Conservation (phyloP, 2,113 vertebrate genomes). For the Hemicordylus capensis region DNA sequence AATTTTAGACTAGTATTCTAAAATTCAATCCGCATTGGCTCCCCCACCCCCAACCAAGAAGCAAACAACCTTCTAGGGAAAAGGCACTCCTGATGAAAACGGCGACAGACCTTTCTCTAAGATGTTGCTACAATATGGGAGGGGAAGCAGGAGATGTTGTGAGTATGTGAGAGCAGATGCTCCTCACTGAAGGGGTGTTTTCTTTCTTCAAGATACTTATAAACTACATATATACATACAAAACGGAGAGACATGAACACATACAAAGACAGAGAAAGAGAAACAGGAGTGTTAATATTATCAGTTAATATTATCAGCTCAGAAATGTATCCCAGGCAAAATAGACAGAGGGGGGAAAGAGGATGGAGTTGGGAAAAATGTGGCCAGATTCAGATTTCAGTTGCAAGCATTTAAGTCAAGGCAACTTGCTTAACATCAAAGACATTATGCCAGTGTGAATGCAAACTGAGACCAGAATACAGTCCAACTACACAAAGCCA, state of each 20-base stretch:
- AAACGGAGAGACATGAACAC: slow-evolving; percentile 25
- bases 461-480: background rate
- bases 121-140: slow-evolving; percentile 2
- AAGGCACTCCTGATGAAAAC: background rate
- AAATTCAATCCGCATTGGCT: background rate
- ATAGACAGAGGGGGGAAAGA: background rate
- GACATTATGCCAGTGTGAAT: background rate
- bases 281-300: slow-evolving; percentile 28
- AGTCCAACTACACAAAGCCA: background rate
- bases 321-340: slow-evolving; percentile 1
- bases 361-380: background rate
- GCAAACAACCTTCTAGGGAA: background rate
- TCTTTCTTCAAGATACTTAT: slow-evolving; percentile 37
- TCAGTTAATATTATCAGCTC: slow-evolving; percentile 1
- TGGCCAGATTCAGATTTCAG: background rate
- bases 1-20: background rate
- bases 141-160: background rate
- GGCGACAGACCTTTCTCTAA: slow-evolving; percentile 10
- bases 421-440: background rate
- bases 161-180: slow-evolving; percentile 2
- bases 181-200: slow-evolving; percentile 13
- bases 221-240: background rate
- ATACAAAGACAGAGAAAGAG: slow-evolving; percentile 26
- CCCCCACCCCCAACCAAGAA: background rate
- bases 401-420: background rate